A percentile compares a stretch with the other conserved stretches of the same genome.
phyloP scores from a whole-genome alignment of 35 echinoderm and acorn worm genomes.

The Anneissia japonica region DNA sequence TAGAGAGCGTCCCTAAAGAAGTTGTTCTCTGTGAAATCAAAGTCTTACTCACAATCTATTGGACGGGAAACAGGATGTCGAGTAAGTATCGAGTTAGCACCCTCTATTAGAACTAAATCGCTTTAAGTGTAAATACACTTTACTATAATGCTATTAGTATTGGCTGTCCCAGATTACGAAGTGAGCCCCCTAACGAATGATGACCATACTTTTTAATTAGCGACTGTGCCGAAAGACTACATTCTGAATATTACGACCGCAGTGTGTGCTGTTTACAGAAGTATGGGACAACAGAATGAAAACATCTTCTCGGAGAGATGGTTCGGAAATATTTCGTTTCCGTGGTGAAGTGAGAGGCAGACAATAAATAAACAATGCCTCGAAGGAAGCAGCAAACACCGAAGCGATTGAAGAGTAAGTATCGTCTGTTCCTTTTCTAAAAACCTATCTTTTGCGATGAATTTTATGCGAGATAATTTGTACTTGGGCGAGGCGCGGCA shows the following conservation, averaged over 20 bases:
- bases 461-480: neutral
- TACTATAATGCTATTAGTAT: neutral
- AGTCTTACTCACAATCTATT: no score
- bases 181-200: neutral
- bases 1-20: no score
- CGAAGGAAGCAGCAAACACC: neutral
- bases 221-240: neutral
- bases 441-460: neutral
- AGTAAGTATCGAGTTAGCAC: neutral
- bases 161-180: neutral
- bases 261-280: neutral
- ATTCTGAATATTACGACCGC: neutral
- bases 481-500: neutral
- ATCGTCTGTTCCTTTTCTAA: neutral
- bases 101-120: neutral
- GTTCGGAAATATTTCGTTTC: conserved; percentile 1
- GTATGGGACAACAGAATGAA: neutral
- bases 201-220: neutral
- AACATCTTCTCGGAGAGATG: neutral
- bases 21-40: no score
- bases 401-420: neutral
- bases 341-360: neutral
- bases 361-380: neutral
- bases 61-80: no score
- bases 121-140: no score